These are phyloP conservation scores for Liparis tanakae DNA, from an alignment of 2,797 vertebrate genomes.

Conservation along the genomic window DNA sequence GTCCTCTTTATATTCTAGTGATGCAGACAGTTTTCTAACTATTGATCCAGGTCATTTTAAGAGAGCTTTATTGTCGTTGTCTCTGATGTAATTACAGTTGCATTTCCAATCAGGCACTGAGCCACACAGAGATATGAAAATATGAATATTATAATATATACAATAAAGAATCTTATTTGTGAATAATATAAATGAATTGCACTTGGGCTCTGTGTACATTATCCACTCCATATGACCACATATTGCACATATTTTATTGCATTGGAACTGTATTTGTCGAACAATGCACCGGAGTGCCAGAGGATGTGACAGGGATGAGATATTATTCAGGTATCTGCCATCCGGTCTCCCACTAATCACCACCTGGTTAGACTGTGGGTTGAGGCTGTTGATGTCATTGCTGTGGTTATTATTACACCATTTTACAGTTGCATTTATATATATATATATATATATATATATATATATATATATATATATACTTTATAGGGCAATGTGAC, in stretches of 20 bases:
- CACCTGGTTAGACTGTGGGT: conserved; percentile 12
- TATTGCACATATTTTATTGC: neutral
- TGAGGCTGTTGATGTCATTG: conserved; percentile 5
- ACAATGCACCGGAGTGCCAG: conserved; percentile 4
- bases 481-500: neutral
- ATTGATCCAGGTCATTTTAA: conserved; percentile 11
- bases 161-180: neutral
- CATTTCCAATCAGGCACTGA: neutral
- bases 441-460: too few relatives aligned
- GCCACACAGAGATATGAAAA: neutral
- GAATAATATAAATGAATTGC: neutral
- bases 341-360: conserved; percentile 18
- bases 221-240: neutral
- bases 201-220: conserved; percentile 1
- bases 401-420: neutral
- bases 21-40: conserved; percentile 11
- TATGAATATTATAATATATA: neutral
- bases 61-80: neutral
- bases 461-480: too few relatives aligned
- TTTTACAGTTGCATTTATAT: neutral
- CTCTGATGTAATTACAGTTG: neutral
- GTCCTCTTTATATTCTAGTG: conserved; percentile 8
- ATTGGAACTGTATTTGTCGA: conserved; percentile 7
- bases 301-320: conserved; percentile 8
- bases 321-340: conserved; percentile 11